Evolutionary conservation across 1,140 invertebrate species (phyloP), one percentile per base, ranked within the genome.

Genomic region (Cherax destructor): DNA sequence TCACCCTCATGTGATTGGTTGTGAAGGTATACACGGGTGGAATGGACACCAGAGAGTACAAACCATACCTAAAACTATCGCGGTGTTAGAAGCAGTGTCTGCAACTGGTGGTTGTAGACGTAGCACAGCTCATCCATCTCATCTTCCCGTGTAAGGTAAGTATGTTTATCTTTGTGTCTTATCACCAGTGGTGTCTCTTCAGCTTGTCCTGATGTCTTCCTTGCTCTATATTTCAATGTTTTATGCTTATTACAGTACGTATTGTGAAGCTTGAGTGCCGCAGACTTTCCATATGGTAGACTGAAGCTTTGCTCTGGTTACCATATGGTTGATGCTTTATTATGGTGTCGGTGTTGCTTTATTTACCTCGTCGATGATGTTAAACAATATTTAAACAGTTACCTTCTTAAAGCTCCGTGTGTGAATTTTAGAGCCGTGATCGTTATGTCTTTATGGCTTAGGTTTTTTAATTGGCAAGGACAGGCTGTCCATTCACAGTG

Each of bases 261-360:
- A n/a, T 74, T 6, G 24, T 5, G 16, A 1, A n/a, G 24, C 24
- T 21, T 24, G 4, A 9, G n/a, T 24, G 6, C 69, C n/a, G 69
- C 69, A 74, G n/a, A 74, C n/a, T 74, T 7, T 74, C 69, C 69
- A 74, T 74, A 74, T 74, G 69, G n/a, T 30, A 74, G 69, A 11
- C n/a, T 9, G 69, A 56, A 13, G 6, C 6, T 9, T 56, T 30
- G 7, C 11, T n/a, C 69, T 74, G 7, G 69, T 74, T 6, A 30
- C 9, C 6, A 30, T 74, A 11, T 30, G 69, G 69, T 4, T 24
- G 69, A 21, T 30, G 7, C 65, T 21, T 5, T 11, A 11, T 16
- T 6, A 11, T 69, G 21, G 13, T 69, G 65, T 6, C 69, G 0
- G 24, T 74, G n/a, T 30, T 24, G 24, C n/a, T 74, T 5, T 74